A percentile compares a stretch with the other conserved stretches of the same genome.
Evolutionary conservation across 2,797 vertebrate genomes (phyloP).

Genomic region (Oophaga sylvatica): DNA sequence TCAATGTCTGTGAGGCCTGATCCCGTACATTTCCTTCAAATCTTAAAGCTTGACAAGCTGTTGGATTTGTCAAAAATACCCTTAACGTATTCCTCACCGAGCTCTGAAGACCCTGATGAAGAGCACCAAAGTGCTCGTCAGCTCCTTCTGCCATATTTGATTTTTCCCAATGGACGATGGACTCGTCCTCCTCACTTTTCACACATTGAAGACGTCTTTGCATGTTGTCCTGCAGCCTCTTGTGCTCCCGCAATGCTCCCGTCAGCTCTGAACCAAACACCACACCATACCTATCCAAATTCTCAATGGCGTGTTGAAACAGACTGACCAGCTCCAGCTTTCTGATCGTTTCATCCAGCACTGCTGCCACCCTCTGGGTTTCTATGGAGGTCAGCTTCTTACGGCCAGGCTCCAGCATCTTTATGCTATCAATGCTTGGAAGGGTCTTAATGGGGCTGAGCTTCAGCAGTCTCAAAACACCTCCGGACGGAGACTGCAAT

Average conservation of each 20-base stretch:
- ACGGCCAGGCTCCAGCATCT: constrained; percentile 60
- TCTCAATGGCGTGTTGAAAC: constrained; percentile 66
- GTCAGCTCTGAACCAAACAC: constrained; percentile 65
- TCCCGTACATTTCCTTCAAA: constrained; percentile 33
- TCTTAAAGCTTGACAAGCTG: constrained; percentile 64
- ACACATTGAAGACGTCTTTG: constrained; percentile 23
- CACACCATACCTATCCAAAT: constrained; percentile 52
- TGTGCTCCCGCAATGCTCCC: constrained; percentile 69
- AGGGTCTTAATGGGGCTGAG: constrained; percentile 10
- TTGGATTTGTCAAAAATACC: constrained; percentile 67
- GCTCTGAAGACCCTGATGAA: constrained; percentile 68
- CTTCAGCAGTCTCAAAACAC: background rate
- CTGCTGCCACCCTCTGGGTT: constrained; percentile 73
- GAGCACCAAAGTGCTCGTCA: constrained; percentile 3
- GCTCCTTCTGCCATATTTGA: background rate
- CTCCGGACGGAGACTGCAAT: background rate
- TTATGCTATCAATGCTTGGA: constrained; percentile 47
- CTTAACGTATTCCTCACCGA: constrained; percentile 78
- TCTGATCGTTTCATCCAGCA: constrained; percentile 79
- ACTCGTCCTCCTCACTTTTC: background rate
- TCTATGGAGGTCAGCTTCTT: constrained; percentile 73
- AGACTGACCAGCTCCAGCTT: constrained; percentile 76
- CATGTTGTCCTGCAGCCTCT: constrained; percentile 66
- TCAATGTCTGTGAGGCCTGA: constrained; percentile 62
- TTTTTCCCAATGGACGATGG: background rate